Evolutionary conservation across 2,113 vertebrate genomes (phyloP).

Genomic region (Vidua macroura): DNA sequence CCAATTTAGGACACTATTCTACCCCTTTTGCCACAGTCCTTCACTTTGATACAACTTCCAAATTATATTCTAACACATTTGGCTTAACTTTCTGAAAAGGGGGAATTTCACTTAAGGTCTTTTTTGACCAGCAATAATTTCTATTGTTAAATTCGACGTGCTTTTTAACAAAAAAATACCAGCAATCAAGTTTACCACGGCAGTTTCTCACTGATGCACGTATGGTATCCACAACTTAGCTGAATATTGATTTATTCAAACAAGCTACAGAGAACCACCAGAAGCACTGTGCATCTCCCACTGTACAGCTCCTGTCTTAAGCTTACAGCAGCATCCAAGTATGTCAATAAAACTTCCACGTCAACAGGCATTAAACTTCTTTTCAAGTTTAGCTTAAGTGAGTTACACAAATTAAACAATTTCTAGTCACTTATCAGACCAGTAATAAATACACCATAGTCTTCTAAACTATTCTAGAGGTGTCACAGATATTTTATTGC

Average conservation of each 20-base stretch:
- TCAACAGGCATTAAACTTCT: not conserved
- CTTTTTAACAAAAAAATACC: not conserved
- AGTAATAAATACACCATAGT: not conserved
- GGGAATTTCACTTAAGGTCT: not conserved
- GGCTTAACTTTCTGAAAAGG: not conserved
- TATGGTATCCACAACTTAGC: not conserved
- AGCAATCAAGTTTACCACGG: not conserved
- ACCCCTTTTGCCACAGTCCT: not conserved
- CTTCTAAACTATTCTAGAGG: not conserved
- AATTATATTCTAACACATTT: not conserved
- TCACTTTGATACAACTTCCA: not conserved
- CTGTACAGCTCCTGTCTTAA: not conserved
- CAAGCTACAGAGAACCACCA: not conserved
- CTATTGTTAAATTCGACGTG: not conserved
- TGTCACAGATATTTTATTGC: not conserved
- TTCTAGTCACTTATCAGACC: not conserved
- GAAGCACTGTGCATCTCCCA: not conserved
- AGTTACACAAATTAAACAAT: not conserved
- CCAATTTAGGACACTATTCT: not conserved
- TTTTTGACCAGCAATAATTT: not conserved
- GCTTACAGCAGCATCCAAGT: not conserved
- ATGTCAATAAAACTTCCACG: not conserved
- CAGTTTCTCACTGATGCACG: not conserved
- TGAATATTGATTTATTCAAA: not conserved
- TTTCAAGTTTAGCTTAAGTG: not conserved